Conservation (phyloP, 92 coral and sea anemone species). For the Heliopora coerulea region DNA sequence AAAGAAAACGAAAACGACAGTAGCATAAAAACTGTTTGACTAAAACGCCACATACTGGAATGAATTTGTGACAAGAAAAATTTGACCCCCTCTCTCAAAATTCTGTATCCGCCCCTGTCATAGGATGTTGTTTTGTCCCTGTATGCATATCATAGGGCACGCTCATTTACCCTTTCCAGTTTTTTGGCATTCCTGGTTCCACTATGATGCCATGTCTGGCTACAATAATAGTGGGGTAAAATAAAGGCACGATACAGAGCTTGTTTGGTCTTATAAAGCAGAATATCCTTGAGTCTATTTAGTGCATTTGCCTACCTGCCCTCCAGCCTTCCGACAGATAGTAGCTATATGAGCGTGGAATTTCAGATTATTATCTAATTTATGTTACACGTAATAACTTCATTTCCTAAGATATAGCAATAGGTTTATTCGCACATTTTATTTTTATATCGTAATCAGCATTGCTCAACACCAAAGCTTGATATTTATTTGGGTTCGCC, state of each 20-base stretch:
- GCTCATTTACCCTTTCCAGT: slow-evolving; percentile 56
- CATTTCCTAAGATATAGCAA: slow-evolving; percentile 30
- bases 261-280: slow-evolving; percentile 53
- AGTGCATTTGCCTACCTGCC: slow-evolving; percentile 58
- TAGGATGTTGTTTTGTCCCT: slow-evolving; percentile 42
- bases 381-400: slow-evolving; percentile 48
- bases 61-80: too few relatives aligned
- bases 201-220: slow-evolving; percentile 54
- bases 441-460: slow-evolving; percentile 41
- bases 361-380: slow-evolving; percentile 46
- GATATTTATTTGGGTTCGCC: slow-evolving; percentile 59
- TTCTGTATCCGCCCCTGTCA: too few relatives aligned
- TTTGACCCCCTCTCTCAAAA: too few relatives aligned
- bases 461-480: slow-evolving; percentile 50
- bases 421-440: slow-evolving; percentile 33
- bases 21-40: too few relatives aligned
- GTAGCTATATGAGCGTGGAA: slow-evolving; percentile 39
- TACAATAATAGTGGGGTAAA: slow-evolving; percentile 54
- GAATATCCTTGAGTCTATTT: slow-evolving; percentile 53
- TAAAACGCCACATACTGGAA: too few relatives aligned
- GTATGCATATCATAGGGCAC: slow-evolving; percentile 52
- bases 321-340: slow-evolving; percentile 56
- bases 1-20: too few relatives aligned
- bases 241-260: slow-evolving; percentile 54
- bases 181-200: slow-evolving; percentile 47